Evolutionary conservation across 2,888 invertebrate species (phyloP).

Genomic region (Arge pagana): DNA sequence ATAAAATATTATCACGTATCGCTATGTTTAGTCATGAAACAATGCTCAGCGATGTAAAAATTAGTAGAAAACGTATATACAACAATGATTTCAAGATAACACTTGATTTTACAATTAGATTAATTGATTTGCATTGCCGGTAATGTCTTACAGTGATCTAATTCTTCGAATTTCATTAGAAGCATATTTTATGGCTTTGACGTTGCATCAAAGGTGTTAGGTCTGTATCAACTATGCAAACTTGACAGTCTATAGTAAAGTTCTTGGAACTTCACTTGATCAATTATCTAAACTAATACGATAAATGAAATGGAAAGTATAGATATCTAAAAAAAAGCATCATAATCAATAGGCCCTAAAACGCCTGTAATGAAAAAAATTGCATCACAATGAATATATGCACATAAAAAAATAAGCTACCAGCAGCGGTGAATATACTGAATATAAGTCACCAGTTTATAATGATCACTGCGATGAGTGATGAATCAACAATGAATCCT

Average conservation of each 20-base stretch:
- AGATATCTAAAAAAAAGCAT: conserved; percentile 1
- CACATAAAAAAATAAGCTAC: conserved; percentile 9
- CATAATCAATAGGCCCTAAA: not conserved
- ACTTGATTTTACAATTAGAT: conserved; percentile 7
- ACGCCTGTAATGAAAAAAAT: conserved; percentile 1
- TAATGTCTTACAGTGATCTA: conserved; percentile 2
- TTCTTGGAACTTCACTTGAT: too few species aligned
- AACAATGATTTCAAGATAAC: conserved; percentile 32
- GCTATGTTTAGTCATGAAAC: conserved; percentile 31
- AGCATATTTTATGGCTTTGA: too few species aligned
- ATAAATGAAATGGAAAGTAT: not conserved
- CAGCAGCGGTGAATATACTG: not conserved
- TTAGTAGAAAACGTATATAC: conserved; percentile 26
- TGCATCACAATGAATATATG: conserved; percentile 8
- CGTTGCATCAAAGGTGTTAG: too few species aligned
- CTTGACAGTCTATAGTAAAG: too few species aligned
- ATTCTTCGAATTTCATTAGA: too few species aligned
- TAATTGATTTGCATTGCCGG: conserved; percentile 10
- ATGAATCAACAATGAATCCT: too few species aligned
- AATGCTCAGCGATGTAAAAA: conserved; percentile 35
- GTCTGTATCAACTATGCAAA: too few species aligned
- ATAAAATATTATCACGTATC: conserved; percentile 30
- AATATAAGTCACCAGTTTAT: too few species aligned
- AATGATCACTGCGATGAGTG: too few species aligned
- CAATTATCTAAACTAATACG: conserved; percentile 4